Conservation (phyloP, 1,140 invertebrate genomes). For the Cryptotermes secundus region DNA sequence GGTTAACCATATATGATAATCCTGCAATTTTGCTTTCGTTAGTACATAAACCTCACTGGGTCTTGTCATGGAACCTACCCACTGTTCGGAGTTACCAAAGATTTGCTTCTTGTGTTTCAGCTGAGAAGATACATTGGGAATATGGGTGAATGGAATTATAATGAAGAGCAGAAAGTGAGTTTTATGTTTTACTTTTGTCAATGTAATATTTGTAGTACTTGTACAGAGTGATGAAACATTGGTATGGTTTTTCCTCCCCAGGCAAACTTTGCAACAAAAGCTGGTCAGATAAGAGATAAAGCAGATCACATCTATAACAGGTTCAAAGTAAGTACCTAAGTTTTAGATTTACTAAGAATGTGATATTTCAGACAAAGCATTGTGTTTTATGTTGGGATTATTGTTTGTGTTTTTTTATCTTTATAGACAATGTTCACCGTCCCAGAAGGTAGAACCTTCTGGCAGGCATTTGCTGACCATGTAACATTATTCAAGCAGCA, state of each 20-base stretch:
- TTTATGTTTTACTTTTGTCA: not conserved
- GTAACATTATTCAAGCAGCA: slow-evolving; percentile 56
- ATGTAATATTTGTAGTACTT: not conserved
- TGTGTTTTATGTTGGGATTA: not conserved
- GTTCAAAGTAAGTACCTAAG: slow-evolving; percentile 53
- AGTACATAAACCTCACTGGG: too few relatives aligned
- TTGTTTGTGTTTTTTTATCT: slow-evolving; percentile 24
- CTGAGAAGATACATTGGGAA: slow-evolving; percentile 74
- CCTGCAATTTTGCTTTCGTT: too few relatives aligned
- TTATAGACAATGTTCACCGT: slow-evolving; percentile 53
- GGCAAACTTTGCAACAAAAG: slow-evolving; percentile 61
- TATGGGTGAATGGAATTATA: slow-evolving; percentile 66
- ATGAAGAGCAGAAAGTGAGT: slow-evolving; percentile 51
- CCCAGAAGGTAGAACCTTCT: slow-evolving; percentile 55
- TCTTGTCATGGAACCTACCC: too few relatives aligned
- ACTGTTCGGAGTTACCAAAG: too few relatives aligned
- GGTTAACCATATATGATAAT: too few relatives aligned
- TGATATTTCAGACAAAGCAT: too few relatives aligned
- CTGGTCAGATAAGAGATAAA: slow-evolving; percentile 63
- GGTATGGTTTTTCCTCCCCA: slow-evolving; percentile 34
- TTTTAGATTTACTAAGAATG: too few relatives aligned
- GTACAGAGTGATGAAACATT: not conserved
- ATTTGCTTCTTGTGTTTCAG: slow-evolving; percentile 44
- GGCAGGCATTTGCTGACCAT: slow-evolving; percentile 58
- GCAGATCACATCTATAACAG: slow-evolving; percentile 64